Evolutionary conservation across 2,888 invertebrate species (phyloP).

Genomic region (Junonia oenone): DNA sequence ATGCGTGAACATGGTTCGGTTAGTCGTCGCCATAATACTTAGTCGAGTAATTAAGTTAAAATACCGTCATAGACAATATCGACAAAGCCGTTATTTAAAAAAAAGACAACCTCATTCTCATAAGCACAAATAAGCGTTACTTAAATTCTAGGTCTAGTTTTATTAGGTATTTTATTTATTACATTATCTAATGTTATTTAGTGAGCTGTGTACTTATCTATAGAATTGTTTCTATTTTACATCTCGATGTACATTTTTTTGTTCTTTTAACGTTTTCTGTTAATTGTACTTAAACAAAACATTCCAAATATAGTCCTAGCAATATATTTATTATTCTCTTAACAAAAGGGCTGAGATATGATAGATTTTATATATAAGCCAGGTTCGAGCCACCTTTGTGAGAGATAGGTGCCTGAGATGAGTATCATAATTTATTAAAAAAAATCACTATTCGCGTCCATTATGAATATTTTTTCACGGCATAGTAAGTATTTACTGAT

Average conservation of each 20-base stretch:
- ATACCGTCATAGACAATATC: background rate
- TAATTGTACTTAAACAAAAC: background rate
- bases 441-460: slow-evolving; percentile 23
- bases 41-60: background rate
- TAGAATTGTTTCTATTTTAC: background rate
- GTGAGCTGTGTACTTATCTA: background rate
- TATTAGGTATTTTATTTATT: background rate
- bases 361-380: background rate
- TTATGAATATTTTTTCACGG: slow-evolving; percentile 10
- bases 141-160: background rate
- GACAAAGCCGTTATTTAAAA: background rate
- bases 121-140: background rate
- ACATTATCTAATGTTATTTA: background rate
- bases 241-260: background rate
- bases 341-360: background rate
- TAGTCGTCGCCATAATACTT: no score
- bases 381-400: background rate
- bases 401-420: background rate
- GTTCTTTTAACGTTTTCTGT: background rate
- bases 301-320: background rate
- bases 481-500: slow-evolving; percentile 7
- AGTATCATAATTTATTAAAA: slow-evolving; percentile 4
- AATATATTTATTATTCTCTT: background rate
- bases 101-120: background rate
- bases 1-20: no score